Evolutionary conservation across 2,797 vertebrate species (phyloP).

Genomic region (Pagetopsis macropterus): DNA sequence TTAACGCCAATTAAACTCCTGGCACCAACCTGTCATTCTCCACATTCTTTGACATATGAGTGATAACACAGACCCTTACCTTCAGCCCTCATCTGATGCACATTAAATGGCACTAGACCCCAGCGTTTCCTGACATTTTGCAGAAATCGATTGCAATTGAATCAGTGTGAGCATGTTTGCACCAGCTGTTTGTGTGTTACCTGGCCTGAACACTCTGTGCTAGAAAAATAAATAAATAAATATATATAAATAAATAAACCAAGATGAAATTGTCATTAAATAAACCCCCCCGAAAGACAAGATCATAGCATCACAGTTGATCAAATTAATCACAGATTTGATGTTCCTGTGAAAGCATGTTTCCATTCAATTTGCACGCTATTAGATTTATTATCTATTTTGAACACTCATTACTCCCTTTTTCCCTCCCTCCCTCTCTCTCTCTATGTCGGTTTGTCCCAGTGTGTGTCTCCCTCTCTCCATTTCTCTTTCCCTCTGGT

Average conservation of each 20-base stretch:
- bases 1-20: conserved; percentile 81
- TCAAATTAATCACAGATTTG: conserved; percentile 70
- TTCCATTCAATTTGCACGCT: conserved; percentile 74
- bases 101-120: conserved; percentile 81
- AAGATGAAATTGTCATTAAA: conserved; percentile 55
- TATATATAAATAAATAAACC: no score
- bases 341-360: conserved; percentile 69
- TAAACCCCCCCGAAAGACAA: conserved; percentile 32
- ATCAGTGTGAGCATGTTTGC: conserved; percentile 72
- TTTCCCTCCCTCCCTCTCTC: conserved; percentile 33
- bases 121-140: conserved; percentile 82
- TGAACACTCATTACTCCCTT: conserved; percentile 67
- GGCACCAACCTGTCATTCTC: conserved; percentile 76
- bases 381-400: conserved; percentile 79
- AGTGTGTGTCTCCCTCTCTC: conserved; percentile 40
- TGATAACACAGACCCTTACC: conserved; percentile 79
- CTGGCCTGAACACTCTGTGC: conserved; percentile 33
- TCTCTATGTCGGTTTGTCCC: conserved; percentile 33
- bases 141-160: conserved; percentile 83
- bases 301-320: conserved; percentile 59
- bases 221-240: neutral
- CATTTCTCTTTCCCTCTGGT: conserved; percentile 66
- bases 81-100: conserved; percentile 75
- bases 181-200: conserved; percentile 69
- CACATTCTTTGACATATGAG: conserved; percentile 77